Evolutionary conservation across 2,888 invertebrate species (phyloP).

Genomic region (Metalampra italica): DNA sequence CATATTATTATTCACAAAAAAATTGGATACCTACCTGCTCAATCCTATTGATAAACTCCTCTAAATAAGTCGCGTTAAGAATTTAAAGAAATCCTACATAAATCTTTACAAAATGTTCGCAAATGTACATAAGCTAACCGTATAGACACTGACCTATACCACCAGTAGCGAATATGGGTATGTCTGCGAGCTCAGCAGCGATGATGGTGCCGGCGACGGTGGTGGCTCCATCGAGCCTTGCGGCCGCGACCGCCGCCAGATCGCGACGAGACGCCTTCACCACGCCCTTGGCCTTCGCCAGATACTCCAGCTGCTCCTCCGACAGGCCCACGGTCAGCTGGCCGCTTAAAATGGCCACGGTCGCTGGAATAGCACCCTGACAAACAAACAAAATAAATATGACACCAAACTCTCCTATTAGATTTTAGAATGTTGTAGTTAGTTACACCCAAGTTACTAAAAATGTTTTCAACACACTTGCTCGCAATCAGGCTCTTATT

Average conservation of each 20-base stretch:
- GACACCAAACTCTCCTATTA: too few species aligned
- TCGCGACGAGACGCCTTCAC: constrained; percentile 94
- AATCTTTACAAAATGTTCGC: too few species aligned
- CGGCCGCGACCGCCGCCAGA: constrained; percentile 86
- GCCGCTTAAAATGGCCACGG: constrained; percentile 92
- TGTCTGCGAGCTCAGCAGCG: constrained; percentile 88
- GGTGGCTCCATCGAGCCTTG: constrained; percentile 90
- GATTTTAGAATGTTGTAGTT: too few species aligned
- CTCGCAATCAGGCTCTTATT: too few species aligned
- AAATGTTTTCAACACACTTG: too few species aligned
- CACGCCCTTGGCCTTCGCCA: constrained; percentile 78
- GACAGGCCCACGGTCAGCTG: constrained; percentile 88
- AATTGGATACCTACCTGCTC: too few species aligned
- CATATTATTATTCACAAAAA: too few species aligned
- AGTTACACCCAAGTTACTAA: too few species aligned
- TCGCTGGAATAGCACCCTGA: constrained; percentile 93
- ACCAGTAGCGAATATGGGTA: constrained; percentile 96
- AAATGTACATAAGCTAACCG: too few species aligned
- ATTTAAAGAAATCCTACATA: too few species aligned
- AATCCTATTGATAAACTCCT: too few species aligned
- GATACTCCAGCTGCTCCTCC: constrained; percentile 78
- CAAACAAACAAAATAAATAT: not conserved
- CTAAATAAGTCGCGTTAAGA: too few species aligned
- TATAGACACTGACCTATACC: constrained; percentile 72
- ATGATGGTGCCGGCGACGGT: constrained; percentile 97